Evolutionary conservation across 2,113 vertebrate genomes (phyloP), one percentile per base, ranked within the genome.

Genomic region (Campylomormyrus tamandua): DNA sequence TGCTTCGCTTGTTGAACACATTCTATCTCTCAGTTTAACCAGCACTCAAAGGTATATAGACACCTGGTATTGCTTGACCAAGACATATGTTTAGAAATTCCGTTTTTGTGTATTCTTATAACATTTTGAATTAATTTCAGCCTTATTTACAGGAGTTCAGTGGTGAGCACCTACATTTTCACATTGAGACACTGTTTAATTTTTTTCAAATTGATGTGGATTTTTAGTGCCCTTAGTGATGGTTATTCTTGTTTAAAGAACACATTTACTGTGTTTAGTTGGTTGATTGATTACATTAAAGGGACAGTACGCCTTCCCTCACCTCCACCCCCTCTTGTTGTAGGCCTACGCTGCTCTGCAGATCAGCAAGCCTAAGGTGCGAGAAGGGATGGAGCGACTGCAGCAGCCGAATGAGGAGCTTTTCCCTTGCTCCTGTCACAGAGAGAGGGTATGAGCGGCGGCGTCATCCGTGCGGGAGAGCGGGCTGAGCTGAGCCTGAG

Each of bases 381-480:
- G 96, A 92, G 94, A 97, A 49, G 98, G 95, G 53, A 99, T 99
- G 98, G 95, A 97, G 92, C 95, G 93, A 10, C 98, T 99, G n/a
- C 96, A 96, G 42, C 97, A 99, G 91, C 95, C 97, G 0, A 94
- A 94, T 15, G 98, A 99, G 3, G 97, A 99, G 91, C 96, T 99
- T 91, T 99, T 99, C 83, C 97, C 98, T 10, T 99, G 98, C 90
- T 94, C 91, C 2, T 99, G 98, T 92, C 96, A 97, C 45, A 96
- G 96, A 93, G 96, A 74, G 87, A 94, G 93, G 97, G 97, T 88
- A 88, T 3, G 87, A n/a, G 21, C 1, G 15, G 5, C 58, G 87
- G 50, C 70, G 21, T 24, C 45, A 46, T 87, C 10, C 56, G 2
- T n/a, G 24, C 2, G 56, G 21, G 56, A 58, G 21, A 58, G 19